These are phyloP conservation scores for Leucoraja ocellata DNA, from an alignment of 2,797 vertebrate species.

Conservation along the genomic window DNA sequence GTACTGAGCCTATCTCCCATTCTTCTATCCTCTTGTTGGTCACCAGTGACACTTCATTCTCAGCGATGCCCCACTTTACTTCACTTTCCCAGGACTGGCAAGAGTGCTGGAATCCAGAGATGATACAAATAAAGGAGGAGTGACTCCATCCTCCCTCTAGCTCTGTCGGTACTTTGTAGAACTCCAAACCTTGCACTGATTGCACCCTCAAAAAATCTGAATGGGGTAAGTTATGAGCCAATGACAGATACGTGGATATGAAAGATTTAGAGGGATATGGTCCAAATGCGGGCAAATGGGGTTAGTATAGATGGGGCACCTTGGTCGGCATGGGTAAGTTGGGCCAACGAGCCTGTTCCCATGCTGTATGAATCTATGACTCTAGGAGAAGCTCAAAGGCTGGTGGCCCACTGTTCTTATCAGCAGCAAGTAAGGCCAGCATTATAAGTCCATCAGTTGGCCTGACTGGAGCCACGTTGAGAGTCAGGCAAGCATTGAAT, in stretches of 20 bases:
- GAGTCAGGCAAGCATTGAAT: background rate
- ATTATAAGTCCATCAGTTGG: background rate
- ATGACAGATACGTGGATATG: too few relatives aligned
- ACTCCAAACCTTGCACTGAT: background rate
- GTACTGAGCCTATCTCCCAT: background rate
- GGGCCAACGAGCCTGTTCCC: too few relatives aligned
- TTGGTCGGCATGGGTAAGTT: too few relatives aligned
- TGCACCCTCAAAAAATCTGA: too few relatives aligned
- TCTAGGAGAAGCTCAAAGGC: too few relatives aligned
- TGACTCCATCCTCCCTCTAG: background rate
- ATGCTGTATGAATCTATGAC: too few relatives aligned
- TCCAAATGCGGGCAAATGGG: too few relatives aligned
- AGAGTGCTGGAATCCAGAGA: background rate
- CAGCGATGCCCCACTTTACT: background rate
- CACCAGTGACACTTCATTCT: background rate
- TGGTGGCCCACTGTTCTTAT: too few relatives aligned
- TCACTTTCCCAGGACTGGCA: background rate
- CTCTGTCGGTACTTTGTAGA: background rate
- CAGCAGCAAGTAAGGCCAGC: background rate
- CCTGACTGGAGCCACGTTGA: background rate
- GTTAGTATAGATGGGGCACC: too few relatives aligned
- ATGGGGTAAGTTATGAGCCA: too few relatives aligned
- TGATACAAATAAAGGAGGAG: background rate
- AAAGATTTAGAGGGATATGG: too few relatives aligned
- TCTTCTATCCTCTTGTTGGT: background rate